phyloP scores from a whole-genome alignment of 2,888 invertebrate species.

The Drepana falcataria region DNA sequence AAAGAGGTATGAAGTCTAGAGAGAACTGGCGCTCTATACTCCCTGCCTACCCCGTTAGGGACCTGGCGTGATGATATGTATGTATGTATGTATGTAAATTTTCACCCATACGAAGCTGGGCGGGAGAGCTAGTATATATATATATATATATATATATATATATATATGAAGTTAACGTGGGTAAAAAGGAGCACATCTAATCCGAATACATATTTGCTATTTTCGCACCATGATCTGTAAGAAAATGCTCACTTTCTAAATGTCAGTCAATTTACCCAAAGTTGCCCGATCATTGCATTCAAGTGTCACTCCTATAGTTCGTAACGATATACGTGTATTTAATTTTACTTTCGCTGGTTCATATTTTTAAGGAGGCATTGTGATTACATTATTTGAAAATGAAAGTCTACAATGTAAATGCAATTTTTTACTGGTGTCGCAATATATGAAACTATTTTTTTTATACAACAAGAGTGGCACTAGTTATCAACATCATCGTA shows the following conservation, averaged over 20 bases:
- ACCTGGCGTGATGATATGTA: too few species aligned
- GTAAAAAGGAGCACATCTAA: too few species aligned
- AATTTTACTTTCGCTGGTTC: slow-evolving; percentile 10
- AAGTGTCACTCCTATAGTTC: slow-evolving; percentile 22
- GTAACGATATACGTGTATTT: slow-evolving; percentile 9
- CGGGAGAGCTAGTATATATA: too few species aligned
- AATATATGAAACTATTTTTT: slow-evolving; percentile 12
- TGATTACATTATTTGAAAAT: slow-evolving; percentile 10
- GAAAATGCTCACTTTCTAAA: slow-evolving; percentile 34
- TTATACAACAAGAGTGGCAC: too few species aligned
- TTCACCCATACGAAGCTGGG: too few species aligned
- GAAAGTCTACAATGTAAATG: slow-evolving; percentile 24
- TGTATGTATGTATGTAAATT: too few species aligned
- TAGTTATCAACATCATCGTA: too few species aligned
- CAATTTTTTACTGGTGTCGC: slow-evolving; percentile 12
- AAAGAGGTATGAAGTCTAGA: too few species aligned
- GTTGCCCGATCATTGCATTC: slow-evolving; percentile 35
- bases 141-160: too few species aligned
- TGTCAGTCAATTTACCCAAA: slow-evolving; percentile 23
- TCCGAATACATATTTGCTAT: slow-evolving; percentile 6
- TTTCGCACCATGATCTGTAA: slow-evolving; percentile 9
- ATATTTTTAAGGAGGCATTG: slow-evolving; percentile 7
- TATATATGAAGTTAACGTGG: too few species aligned
- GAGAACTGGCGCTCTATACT: too few species aligned
- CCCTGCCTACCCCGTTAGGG: too few species aligned